phyloP scores from a whole-genome alignment of 2,888 invertebrate genomes.

The Phortica okadai region DNA sequence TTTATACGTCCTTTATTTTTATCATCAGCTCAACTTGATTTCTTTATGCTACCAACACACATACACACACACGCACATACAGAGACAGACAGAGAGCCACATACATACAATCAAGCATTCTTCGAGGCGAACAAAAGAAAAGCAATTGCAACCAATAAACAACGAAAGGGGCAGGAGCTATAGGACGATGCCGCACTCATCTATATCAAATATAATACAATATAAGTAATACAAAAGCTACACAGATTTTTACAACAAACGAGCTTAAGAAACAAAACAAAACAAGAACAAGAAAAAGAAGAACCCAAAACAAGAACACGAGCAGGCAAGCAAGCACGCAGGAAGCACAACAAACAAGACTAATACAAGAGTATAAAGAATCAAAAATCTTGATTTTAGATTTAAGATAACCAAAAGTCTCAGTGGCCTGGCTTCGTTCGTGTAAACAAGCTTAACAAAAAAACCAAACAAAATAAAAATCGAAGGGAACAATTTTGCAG shows the following conservation, averaged over 20 bases:
- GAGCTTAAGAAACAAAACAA: constrained; percentile 52
- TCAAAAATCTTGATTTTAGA: constrained; percentile 31
- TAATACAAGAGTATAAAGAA: constrained; percentile 29
- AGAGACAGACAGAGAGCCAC: too few relatives aligned
- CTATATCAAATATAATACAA: constrained; percentile 16
- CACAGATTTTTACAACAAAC: constrained; percentile 62
- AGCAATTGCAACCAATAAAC: neutral
- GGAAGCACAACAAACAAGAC: neutral
- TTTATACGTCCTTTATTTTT: too few relatives aligned
- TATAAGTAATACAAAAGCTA: constrained; percentile 54
- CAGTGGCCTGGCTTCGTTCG: neutral
- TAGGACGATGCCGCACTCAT: neutral
- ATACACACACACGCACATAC: too few relatives aligned
- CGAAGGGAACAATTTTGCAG: too few relatives aligned
- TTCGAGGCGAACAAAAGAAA: neutral
- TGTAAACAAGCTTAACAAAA: neutral
- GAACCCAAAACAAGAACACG: neutral
- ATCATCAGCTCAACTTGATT: neutral
- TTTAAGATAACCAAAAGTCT: constrained; percentile 19
- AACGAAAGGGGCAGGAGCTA: neutral
- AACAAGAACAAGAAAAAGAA: neutral
- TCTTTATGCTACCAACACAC: neutral
- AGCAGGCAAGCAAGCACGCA: neutral
- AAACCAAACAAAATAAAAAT: neutral
- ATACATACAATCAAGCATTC: too few relatives aligned